Evolutionary conservation across 2,797 vertebrate species (phyloP).

Genomic region (Crotalus adamanteus): DNA sequence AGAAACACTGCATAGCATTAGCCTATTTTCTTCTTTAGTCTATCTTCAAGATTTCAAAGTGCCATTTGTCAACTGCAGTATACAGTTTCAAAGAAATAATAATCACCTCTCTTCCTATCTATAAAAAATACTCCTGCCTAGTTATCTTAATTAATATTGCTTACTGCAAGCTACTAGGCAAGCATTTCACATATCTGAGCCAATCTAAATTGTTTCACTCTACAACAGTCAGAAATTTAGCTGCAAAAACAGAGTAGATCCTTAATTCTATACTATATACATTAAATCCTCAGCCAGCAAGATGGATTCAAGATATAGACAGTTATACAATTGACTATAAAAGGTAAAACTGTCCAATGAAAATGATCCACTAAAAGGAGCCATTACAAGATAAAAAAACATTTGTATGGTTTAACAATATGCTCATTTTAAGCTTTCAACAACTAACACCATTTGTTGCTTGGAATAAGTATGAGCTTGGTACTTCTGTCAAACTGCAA

Average conservation of each 20-base stretch:
- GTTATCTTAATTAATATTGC: neutral
- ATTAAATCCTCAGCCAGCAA: neutral
- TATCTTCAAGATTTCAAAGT: neutral
- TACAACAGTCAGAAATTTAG: neutral
- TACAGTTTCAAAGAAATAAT: neutral
- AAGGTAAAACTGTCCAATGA: neutral
- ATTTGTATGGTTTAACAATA: neutral
- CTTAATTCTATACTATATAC: neutral
- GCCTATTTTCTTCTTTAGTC: neutral
- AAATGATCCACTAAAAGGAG: neutral
- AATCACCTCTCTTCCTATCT: neutral
- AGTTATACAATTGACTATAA: neutral
- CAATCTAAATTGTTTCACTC: neutral
- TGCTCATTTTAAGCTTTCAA: neutral
- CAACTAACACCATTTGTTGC: neutral
- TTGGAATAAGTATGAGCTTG: neutral
- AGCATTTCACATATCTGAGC: neutral
- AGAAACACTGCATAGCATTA: neutral
- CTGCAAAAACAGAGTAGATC: neutral
- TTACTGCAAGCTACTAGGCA: neutral
- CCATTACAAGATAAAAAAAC: constrained; percentile 1
- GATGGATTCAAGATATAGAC: neutral
- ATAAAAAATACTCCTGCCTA: neutral
- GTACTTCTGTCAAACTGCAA: neutral
- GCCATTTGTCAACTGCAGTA: neutral